Conservation (phyloP, 2,113 vertebrate genomes). For the Osmerus mordax region DNA sequence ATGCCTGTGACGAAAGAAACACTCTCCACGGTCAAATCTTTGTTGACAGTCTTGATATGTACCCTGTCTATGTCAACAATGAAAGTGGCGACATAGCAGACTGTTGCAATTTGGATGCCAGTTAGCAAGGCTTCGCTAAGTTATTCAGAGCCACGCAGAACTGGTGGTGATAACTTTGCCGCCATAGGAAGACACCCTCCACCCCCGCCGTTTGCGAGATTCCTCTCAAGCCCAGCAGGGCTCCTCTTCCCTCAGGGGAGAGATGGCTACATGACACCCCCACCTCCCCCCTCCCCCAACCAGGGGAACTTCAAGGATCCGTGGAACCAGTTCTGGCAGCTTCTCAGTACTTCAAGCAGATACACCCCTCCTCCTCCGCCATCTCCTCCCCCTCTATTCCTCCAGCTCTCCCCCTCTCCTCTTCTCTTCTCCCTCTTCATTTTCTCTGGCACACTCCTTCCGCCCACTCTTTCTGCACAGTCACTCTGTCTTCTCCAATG, state of each 20-base stretch:
- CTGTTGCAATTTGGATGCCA: conserved; percentile 3
- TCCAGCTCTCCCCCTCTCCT: conserved; percentile 18
- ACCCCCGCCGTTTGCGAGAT: conserved; percentile 14
- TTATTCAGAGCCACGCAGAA: background rate
- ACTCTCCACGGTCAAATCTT: background rate
- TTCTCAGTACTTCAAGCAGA: conserved; percentile 33
- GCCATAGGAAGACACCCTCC: conserved; percentile 7
- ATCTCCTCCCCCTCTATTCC: background rate
- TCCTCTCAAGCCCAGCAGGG: background rate
- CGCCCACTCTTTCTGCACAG: conserved; percentile 5
- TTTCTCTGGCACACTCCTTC: background rate
- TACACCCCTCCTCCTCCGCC: conserved; percentile 10
- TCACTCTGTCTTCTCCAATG: conserved; percentile 30
- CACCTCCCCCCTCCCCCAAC: conserved; percentile 23
- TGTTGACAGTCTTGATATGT: background rate
- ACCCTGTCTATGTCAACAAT: background rate
- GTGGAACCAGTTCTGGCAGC: conserved; percentile 45
- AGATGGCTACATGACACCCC: conserved; percentile 39
- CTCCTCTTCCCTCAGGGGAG: conserved; percentile 12
- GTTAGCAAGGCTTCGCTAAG: too few species aligned
- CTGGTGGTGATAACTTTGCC: background rate
- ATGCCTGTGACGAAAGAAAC: background rate
- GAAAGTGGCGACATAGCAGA: conserved; percentile 1
- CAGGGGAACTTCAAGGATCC: conserved; percentile 52
- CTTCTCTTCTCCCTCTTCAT: background rate